Evolutionary conservation across 2,797 vertebrate species (phyloP).

Genomic region (Rousettus madagascariensis): DNA sequence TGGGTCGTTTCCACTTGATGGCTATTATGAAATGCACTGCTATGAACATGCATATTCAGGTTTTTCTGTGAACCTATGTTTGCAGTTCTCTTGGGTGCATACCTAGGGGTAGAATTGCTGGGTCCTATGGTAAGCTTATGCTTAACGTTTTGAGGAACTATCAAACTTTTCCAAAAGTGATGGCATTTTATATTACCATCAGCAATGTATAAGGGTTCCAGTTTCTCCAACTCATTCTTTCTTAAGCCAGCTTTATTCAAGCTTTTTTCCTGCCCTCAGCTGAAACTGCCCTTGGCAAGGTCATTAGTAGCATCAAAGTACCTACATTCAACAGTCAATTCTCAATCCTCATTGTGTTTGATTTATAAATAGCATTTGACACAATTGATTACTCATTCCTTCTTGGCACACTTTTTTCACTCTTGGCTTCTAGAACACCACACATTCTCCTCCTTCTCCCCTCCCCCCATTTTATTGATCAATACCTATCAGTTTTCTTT

Average conservation of each 20-base stretch:
- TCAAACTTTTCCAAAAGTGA: background rate
- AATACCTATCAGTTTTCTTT: background rate
- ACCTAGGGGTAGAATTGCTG: background rate
- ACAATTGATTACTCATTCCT: background rate
- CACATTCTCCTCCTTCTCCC: background rate
- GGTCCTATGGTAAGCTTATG: background rate
- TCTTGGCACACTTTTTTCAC: background rate
- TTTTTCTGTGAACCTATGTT: background rate
- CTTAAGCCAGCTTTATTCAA: background rate
- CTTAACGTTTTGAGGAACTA: constrained; percentile 43
- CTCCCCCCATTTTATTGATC: background rate
- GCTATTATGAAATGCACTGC: background rate
- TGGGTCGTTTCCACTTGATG: background rate
- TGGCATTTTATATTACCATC: constrained; percentile 5
- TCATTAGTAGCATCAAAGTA: background rate
- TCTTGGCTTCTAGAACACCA: background rate
- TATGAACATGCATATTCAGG: background rate
- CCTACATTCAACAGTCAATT: background rate
- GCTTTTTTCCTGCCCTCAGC: background rate
- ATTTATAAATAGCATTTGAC: background rate
- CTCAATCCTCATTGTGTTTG: constrained; percentile 21
- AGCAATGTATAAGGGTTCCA: background rate
- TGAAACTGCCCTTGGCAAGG: background rate
- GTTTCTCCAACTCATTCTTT: constrained; percentile 9
- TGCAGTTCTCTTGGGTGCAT: background rate